phyloP scores from a whole-genome alignment of 2,888 invertebrate genomes.

The Protodeltote pygarga region DNA sequence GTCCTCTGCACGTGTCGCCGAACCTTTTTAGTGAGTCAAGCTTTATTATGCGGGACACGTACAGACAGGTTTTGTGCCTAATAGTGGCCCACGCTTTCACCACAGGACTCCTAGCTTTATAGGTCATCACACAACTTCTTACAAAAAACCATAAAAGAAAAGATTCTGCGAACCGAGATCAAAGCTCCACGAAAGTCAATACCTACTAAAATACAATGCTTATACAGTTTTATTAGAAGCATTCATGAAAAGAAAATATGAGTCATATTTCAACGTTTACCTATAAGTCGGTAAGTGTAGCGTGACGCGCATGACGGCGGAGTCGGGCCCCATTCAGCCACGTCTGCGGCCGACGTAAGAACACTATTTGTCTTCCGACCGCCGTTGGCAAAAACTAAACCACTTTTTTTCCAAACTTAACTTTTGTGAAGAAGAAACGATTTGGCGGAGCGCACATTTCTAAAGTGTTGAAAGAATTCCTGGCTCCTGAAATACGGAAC shows the following conservation, averaged over 20 bases:
- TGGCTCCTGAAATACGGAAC: constrained; percentile 30
- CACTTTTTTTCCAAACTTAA: constrained; percentile 51
- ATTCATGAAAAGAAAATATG: background rate
- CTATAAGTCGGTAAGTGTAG: constrained; percentile 3
- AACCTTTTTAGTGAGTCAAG: constrained; percentile 9
- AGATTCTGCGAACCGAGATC: constrained; percentile 29
- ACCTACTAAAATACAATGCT: constrained; percentile 1
- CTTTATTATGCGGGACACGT: constrained; percentile 31
- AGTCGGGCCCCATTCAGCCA: constrained; percentile 32
- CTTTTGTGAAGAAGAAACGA: constrained; percentile 50
- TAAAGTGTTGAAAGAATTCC: constrained; percentile 36
- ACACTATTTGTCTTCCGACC: constrained; percentile 57
- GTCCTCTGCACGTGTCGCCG: constrained; percentile 16
- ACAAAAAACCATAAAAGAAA: constrained; percentile 24
- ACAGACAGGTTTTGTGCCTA: constrained; percentile 8
- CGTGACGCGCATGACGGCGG: constrained; percentile 19
- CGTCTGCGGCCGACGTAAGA: constrained; percentile 52
- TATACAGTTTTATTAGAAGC: constrained; percentile 14
- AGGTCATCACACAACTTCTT: constrained; percentile 4
- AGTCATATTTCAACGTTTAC: constrained; percentile 1
- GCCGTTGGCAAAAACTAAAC: constrained; percentile 53
- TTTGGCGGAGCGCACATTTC: constrained; percentile 41
- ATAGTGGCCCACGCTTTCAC: constrained; percentile 19
- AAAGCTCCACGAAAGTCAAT: constrained; percentile 18
- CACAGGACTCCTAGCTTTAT: constrained; percentile 16